Percentiles rank a stretch among this genome's conserved stretches.
Evolutionary conservation across 92 coral and sea anemone species (phyloP).

Genomic region (Actinostola sp.): DNA sequence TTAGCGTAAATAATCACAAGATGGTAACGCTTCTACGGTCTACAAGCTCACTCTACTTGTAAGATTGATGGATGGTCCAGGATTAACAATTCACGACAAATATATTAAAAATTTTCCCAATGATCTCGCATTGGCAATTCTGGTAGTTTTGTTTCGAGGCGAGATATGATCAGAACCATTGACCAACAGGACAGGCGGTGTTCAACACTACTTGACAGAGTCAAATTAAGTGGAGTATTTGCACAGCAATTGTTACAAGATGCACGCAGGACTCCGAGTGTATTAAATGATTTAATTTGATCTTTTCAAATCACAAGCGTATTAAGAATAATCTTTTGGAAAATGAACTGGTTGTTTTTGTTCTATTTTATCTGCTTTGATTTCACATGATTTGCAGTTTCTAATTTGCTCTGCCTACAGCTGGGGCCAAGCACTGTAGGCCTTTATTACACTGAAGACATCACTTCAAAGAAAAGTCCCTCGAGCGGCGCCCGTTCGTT

Average conservation of each 20-base stretch:
- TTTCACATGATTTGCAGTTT: slow-evolving; percentile 35
- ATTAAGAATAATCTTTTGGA: slow-evolving; percentile 35
- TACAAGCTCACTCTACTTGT: not conserved
- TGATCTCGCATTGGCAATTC: too few species aligned
- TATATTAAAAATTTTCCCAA: not conserved
- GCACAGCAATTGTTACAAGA: slow-evolving; percentile 35
- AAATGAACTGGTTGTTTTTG: slow-evolving; percentile 35
- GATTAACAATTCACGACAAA: not conserved
- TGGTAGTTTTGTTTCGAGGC: not conserved
- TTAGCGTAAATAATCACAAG: not conserved
- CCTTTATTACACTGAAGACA: slow-evolving; percentile 21
- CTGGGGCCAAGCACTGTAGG: slow-evolving; percentile 17
- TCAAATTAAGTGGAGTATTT: slow-evolving; percentile 22
- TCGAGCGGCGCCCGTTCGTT: slow-evolving; percentile 23
- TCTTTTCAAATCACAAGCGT: slow-evolving; percentile 43
- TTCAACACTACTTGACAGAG: slow-evolving; percentile 5
- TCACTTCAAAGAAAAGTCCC: slow-evolving; percentile 24
- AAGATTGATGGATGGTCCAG: not conserved
- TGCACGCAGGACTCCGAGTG: slow-evolving; percentile 12
- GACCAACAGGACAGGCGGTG: slow-evolving; percentile 13
- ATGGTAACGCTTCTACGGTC: not conserved
- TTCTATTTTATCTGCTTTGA: slow-evolving; percentile 33
- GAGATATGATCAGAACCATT: slow-evolving; percentile 14
- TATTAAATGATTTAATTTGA: slow-evolving; percentile 36
- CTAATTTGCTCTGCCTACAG: slow-evolving; percentile 27